Evolutionary conservation across 2,113 vertebrate genomes (phyloP), one percentile per base, ranked within the genome.

Genomic region (Crocuta crocuta): DNA sequence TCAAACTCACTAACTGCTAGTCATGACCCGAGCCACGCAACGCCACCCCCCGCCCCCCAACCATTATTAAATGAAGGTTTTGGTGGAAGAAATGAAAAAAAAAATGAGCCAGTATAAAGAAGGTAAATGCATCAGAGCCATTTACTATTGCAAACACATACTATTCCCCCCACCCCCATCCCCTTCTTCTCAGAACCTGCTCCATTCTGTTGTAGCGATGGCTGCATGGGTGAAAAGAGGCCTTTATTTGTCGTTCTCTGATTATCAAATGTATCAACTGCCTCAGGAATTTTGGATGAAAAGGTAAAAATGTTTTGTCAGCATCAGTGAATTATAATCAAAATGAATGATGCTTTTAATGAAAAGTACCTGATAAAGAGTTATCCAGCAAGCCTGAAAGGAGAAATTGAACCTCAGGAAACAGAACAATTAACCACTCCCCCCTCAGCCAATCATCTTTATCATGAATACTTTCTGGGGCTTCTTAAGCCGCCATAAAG

Each of bases 311-410:
- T 61, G 39, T 96, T 95, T 97, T 97, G 87, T 96, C 85, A 95
- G 81, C 81, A 76, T 92, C 65, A 15, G 43, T 90, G 92, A 97
- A 48, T 87, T 83, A 87, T 91, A 90, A 97, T 92, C 53, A 45
- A 87, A 87, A 94, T 94, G 94, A 95, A 65, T 45, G 92, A 81
- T 48, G 50, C 63, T 96, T 97, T 98, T 97, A 97, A 97, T 97
- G 95, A 92, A 95, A 86, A 95, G 45, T 24, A 73, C 68, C 78
- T 94, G 91, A 94, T 50, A 71, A 85, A 74, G 39, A 89, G 80
- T 95, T 87, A 74, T 35, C 71, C 23, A 82, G 53, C 15, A 87
- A 79, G 91, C 82, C 45, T 96, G 83, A 94, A 96, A 91, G 84
- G 53, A 93, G 83, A 83, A 97, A 66, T 5, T 4, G 97, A 96